Conservation (phyloP, 2,888 invertebrate species). For the Cantharis rufa region DNA sequence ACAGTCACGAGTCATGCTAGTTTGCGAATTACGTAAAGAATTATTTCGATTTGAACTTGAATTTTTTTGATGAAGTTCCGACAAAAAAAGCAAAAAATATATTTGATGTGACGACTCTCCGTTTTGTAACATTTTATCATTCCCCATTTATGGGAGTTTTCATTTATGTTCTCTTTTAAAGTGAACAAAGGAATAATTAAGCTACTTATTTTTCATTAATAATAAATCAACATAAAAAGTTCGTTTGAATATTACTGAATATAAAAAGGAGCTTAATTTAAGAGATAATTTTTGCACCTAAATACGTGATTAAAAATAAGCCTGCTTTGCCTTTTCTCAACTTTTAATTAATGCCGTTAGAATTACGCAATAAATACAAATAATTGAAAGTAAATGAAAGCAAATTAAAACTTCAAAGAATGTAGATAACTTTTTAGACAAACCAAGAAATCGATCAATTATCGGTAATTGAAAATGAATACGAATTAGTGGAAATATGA, state of each 20-base stretch:
- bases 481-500: too few relatives aligned
- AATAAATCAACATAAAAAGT: constrained; percentile 12
- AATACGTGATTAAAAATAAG: neutral
- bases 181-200: constrained; percentile 19
- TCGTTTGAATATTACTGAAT: neutral
- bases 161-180: neutral
- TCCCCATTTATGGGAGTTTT: neutral
- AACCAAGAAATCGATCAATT: neutral
- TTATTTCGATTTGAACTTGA: too few relatives aligned
- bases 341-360: neutral
- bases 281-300: neutral
- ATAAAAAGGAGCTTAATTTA: neutral
- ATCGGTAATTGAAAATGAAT: neutral
- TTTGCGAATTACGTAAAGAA: too few relatives aligned
- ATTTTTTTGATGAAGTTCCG: too few relatives aligned
- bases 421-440: neutral
- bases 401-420: neutral
- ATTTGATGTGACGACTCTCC: neutral
- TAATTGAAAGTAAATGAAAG: neutral
- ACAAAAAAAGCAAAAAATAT: too few relatives aligned
- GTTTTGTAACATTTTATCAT: neutral
- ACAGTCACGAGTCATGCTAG: too few relatives aligned
- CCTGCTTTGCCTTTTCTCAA: neutral
- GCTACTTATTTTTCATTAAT: constrained; percentile 21
- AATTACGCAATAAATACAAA: neutral